Evolutionary conservation across 1,140 invertebrate species (phyloP).

Genomic region (Heliconius hermathena): DNA sequence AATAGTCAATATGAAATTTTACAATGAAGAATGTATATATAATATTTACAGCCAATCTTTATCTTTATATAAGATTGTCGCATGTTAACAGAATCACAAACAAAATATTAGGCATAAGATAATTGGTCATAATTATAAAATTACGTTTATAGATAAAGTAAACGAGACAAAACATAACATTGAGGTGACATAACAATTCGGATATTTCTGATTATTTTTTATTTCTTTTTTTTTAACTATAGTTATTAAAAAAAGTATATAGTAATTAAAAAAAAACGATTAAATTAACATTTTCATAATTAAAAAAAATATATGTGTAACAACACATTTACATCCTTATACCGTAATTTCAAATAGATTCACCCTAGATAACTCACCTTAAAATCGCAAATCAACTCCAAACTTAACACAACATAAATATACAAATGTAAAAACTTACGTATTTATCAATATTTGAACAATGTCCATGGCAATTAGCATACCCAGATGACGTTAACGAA

Average conservation of each 20-base stretch:
- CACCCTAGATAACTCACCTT: neutral
- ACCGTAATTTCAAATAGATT: neutral
- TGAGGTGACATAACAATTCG: too few species aligned
- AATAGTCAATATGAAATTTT: too few species aligned
- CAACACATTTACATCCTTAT: neutral
- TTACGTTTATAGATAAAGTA: neutral
- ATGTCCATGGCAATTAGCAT: slow-evolving; percentile 72
- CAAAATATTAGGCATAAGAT: neutral
- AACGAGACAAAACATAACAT: neutral
- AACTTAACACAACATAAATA: neutral
- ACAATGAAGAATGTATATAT: too few species aligned
- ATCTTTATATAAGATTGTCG: neutral
- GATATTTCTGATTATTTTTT: too few species aligned
- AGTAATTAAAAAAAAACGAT: too few species aligned
- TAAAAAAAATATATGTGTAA: neutral
- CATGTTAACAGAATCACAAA: neutral
- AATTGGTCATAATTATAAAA: neutral
- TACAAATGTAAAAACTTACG: slow-evolving; percentile 10
- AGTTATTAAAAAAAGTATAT: too few species aligned
- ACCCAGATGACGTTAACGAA: slow-evolving; percentile 73
- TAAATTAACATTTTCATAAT: neutral
- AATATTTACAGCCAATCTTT: too few species aligned
- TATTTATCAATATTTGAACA: slow-evolving; percentile 55
- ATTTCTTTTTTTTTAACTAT: too few species aligned
- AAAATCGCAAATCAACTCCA: neutral